Conservation (phyloP, 1,140 invertebrate genomes). For the Lepidurus packardi region DNA sequence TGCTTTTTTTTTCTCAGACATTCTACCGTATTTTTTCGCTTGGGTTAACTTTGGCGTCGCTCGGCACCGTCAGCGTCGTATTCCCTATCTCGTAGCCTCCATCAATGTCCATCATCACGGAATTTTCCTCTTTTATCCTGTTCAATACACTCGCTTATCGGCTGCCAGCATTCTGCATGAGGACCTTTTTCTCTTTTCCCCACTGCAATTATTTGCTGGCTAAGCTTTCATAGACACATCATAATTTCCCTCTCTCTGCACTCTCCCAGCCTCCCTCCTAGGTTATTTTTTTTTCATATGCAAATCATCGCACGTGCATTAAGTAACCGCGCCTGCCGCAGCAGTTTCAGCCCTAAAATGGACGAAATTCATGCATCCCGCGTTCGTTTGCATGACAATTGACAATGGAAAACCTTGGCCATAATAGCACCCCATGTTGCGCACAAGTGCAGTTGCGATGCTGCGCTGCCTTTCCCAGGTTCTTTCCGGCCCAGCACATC, state of each 20-base stretch:
- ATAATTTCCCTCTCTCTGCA: neutral
- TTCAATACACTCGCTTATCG: conserved; percentile 8
- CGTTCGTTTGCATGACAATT: conserved; percentile 14
- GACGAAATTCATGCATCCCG: conserved; percentile 10
- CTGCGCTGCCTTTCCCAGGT: too few species aligned
- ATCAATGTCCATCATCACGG: neutral
- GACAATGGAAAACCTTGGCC: neutral
- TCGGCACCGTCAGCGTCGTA: neutral
- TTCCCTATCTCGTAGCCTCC: neutral
- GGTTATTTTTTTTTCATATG: neutral
- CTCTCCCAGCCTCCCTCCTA: neutral
- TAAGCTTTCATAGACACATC: neutral
- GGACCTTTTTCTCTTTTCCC: neutral
- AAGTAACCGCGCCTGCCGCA: neutral
- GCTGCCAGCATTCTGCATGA: neutral
- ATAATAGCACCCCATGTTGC: too few species aligned
- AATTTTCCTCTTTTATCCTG: neutral
- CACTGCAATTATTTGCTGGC: neutral
- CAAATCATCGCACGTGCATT: conserved; percentile 4
- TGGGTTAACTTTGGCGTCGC: neutral
- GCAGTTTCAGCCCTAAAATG: neutral
- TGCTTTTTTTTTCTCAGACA: too few species aligned
- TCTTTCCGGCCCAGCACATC: neutral
- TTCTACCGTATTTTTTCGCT: neutral
- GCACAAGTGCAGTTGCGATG: too few species aligned